Percentiles rank a stretch among this genome's conserved stretches.
These are phyloP conservation scores for Dasysyrphus albostriatus DNA, from an alignment of 2,888 invertebrate species.

Conservation along the genomic window DNA sequence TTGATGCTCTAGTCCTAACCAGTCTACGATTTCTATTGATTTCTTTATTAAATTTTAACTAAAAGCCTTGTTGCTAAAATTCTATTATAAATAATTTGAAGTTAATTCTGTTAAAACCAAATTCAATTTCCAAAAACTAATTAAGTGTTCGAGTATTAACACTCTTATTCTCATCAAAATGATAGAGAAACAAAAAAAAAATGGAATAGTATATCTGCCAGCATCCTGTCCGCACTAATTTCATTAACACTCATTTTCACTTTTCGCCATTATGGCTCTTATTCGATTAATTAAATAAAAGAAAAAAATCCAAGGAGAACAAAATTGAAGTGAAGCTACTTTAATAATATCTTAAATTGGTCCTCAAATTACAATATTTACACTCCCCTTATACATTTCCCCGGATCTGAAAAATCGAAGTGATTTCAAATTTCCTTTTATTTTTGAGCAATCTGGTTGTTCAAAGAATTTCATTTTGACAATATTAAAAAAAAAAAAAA, in stretches of 20 bases:
- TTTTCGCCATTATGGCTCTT: background rate
- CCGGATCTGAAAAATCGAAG: background rate
- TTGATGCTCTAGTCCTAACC: background rate
- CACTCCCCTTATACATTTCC: background rate
- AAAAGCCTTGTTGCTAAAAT: background rate
- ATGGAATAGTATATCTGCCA: no score
- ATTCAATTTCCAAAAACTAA: constrained; percentile 3
- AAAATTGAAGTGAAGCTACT: background rate
- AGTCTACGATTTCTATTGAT: background rate
- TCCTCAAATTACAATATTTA: background rate
- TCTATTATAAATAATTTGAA: background rate
- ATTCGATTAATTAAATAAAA: constrained; percentile 14
- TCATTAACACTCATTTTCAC: background rate
- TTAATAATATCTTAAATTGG: background rate
- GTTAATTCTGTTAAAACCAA: background rate
- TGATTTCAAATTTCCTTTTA: constrained; percentile 9
- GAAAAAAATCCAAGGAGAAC: background rate
- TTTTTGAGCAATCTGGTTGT: background rate
- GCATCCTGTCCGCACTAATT: background rate
- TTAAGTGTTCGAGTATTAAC: background rate
- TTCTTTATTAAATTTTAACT: background rate
- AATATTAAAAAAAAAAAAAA: background rate
- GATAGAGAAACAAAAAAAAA: no score
- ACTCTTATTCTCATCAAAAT: background rate
- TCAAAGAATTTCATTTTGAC: background rate